Conservation (phyloP, 2,797 vertebrate species). For the Neostethus bicornis region DNA sequence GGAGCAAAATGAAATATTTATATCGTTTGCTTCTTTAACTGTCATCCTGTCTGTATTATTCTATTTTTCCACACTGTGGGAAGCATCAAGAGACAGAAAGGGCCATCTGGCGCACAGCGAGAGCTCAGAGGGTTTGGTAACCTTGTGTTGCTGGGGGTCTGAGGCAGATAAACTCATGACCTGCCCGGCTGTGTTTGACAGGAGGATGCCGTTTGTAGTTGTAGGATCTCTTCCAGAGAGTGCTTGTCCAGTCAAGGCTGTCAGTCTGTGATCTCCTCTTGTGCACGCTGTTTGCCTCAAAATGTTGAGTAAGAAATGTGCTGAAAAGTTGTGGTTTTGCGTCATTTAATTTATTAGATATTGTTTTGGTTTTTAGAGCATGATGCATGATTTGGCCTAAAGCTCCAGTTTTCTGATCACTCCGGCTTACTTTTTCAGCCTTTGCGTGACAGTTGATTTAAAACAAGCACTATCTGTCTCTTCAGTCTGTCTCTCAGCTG, state of each 20-base stretch:
- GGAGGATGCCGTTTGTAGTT: constrained; percentile 11
- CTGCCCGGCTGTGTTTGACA: constrained; percentile 12
- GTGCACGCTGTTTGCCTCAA: neutral
- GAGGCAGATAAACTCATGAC: constrained; percentile 53
- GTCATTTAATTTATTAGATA: neutral
- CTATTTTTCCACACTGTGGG: neutral
- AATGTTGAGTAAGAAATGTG: neutral
- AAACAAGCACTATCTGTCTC: constrained; percentile 21
- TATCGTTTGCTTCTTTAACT: constrained; percentile 15
- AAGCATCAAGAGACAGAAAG: constrained; percentile 18
- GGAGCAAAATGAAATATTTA: constrained; percentile 37
- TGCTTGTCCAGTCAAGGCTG: neutral
- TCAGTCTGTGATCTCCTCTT: constrained; percentile 6
- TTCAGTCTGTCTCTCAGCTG: constrained; percentile 43
- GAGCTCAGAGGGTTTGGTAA: constrained; percentile 41
- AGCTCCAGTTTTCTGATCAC: neutral
- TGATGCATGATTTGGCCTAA: constrained; percentile 6
- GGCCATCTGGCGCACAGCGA: constrained; percentile 41
- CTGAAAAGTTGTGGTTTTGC: neutral
- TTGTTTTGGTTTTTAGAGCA: neutral
- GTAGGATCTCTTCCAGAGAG: neutral
- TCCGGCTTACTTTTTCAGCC: neutral
- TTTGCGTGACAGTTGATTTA: constrained; percentile 11
- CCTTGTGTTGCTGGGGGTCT: constrained; percentile 57
- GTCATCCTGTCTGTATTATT: neutral